Evolutionary conservation across 2,797 vertebrate genomes (phyloP), one percentile per base, ranked within the genome.

Genomic region (Vultur gryphus): DNA sequence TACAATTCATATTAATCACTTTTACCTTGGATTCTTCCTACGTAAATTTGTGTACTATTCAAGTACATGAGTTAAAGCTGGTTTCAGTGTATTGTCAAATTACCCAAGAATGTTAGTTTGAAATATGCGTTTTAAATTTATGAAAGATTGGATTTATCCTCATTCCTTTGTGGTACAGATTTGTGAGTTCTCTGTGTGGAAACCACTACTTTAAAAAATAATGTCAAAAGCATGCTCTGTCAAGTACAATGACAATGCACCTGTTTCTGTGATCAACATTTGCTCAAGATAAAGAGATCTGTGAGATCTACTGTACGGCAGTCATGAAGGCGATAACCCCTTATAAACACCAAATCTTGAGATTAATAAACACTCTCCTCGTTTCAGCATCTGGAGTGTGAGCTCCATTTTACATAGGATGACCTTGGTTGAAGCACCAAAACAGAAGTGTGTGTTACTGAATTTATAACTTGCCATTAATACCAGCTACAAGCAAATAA

Each of bases 331-430:
- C 3, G 24, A 91, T 80, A 95, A 90, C 46, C 83, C 86, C 73
- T 95, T 93, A 84, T 90, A 97, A 98, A 87, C 91, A 90, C 80
- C 93, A 66, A 80, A 92, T 95, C 75, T 96, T 92, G 95, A 91
- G 87, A 90, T 97, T 98, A 98, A 98, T 98, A 98, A 98, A 98
- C 98, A 97, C 95, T 87, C 23, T 92, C 59, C 62, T 94, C 41
- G 8, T 88, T 96, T 95, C 80, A 93, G 87, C 97, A 97, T 94
- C 93, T 96, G 93, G 96, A 97, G 89, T 95, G 95, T 2, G 29
- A 97, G 91, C 92, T 96, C 89, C 61, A 29, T 97, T 98, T 98
- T 97, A 89, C 97, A 97, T 96, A 96, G 35, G 76, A 77, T 97
- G 97, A 98, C 98, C 98, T 98, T 98, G 97, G 73, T 37, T 86